Conservation (phyloP, 2,797 vertebrate species). For the Myotis vivesi region DNA sequence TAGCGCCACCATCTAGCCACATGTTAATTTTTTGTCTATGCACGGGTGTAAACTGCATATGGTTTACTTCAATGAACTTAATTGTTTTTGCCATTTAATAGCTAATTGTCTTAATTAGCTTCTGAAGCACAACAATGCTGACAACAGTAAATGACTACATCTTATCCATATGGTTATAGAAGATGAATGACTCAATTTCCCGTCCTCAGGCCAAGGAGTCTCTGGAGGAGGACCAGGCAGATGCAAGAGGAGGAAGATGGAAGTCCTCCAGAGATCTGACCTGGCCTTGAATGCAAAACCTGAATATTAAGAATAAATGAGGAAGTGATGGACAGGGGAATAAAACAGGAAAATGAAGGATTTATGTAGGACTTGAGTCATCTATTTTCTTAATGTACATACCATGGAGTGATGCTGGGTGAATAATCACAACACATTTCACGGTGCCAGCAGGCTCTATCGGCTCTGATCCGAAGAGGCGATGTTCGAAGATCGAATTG, state of each 20-base stretch:
- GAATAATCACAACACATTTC: slow-evolving; percentile 60
- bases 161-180: slow-evolving; percentile 77
- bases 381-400: slow-evolving; percentile 68
- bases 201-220: slow-evolving; percentile 31
- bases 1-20: slow-evolving; percentile 40
- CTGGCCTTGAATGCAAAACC: slow-evolving; percentile 69
- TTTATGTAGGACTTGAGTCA: slow-evolving; percentile 58
- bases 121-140: slow-evolving; percentile 59
- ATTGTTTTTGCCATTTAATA: slow-evolving; percentile 77
- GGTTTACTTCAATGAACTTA: slow-evolving; percentile 77
- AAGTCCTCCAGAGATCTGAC: slow-evolving; percentile 49
- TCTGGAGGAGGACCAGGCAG: slow-evolving; percentile 1
- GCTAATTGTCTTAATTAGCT: slow-evolving; percentile 78
- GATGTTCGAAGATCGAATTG: slow-evolving; percentile 37
- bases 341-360: slow-evolving; percentile 63
- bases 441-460: not conserved
- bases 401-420: slow-evolving; percentile 39
- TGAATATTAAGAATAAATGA: slow-evolving; percentile 66
- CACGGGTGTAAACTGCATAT: slow-evolving; percentile 64
- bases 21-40: slow-evolving; percentile 44
- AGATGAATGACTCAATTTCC: slow-evolving; percentile 70
- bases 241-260: not conserved
- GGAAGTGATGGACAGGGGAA: slow-evolving; percentile 64
- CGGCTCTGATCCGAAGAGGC: slow-evolving; percentile 44
- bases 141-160: slow-evolving; percentile 58